Conservation (phyloP, 2,797 vertebrate genomes). For the Ceyx erithaca region DNA sequence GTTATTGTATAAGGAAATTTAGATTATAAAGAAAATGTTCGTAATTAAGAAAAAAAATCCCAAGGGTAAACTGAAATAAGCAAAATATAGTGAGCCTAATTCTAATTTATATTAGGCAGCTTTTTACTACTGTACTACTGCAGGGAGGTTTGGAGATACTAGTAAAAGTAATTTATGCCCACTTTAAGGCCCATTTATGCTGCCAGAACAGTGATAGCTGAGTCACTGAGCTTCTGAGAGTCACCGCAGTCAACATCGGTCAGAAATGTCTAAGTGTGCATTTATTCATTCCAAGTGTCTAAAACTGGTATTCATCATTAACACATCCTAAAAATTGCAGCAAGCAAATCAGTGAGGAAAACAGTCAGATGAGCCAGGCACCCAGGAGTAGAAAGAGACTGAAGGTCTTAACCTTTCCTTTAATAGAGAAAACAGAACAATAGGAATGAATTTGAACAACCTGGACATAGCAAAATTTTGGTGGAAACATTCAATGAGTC, state of each 20-base stretch:
- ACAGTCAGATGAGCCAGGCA: not conserved
- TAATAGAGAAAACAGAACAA: not conserved
- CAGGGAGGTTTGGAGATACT: not conserved
- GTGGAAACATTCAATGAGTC: not conserved
- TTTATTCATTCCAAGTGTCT: not conserved
- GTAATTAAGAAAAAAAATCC: not conserved
- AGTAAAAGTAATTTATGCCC: constrained; percentile 2
- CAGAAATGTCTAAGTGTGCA: not conserved
- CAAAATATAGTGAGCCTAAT: not conserved
- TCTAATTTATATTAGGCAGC: not conserved
- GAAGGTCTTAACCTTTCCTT: not conserved
- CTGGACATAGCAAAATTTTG: not conserved
- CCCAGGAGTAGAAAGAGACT: not conserved
- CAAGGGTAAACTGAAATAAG: not conserved
- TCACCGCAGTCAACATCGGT: not conserved
- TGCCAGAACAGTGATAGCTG: not conserved
- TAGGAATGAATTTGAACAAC: not conserved
- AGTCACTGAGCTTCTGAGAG: not conserved
- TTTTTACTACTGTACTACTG: not conserved
- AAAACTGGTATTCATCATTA: not conserved
- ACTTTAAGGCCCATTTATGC: not conserved
- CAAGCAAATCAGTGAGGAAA: not conserved
- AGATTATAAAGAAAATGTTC: not conserved
- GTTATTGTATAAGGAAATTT: not conserved
- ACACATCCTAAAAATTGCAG: not conserved